Evolutionary conservation across 2,888 invertebrate species (phyloP).

Genomic region (Empis stercorea): DNA sequence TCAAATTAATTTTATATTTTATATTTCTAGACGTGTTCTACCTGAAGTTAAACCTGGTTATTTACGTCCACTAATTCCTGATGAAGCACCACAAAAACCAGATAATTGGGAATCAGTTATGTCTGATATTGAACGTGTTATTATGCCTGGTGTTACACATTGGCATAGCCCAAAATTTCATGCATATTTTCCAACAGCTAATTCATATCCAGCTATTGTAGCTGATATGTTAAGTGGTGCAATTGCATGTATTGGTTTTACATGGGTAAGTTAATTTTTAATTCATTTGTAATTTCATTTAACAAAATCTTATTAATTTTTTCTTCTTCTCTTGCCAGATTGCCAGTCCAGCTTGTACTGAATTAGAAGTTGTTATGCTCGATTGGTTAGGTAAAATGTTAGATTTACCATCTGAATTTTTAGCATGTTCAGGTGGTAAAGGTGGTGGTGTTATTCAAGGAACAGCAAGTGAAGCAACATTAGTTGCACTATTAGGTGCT

Average conservation of each 20-base stretch:
- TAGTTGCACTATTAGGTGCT: constrained; percentile 84
- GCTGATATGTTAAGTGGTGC: constrained; percentile 92
- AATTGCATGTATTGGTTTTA: constrained; percentile 91
- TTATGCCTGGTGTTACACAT: constrained; percentile 97
- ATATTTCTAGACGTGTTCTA: constrained; percentile 75
- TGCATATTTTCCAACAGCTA: constrained; percentile 89
- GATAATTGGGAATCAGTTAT: constrained; percentile 88
- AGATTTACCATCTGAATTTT: constrained; percentile 69
- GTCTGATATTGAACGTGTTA: constrained; percentile 82
- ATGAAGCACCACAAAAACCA: constrained; percentile 66
- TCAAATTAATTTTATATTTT: too few species aligned
- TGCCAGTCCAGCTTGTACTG: constrained; percentile 90
- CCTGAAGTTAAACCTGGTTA: constrained; percentile 92
- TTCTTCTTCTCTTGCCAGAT: constrained; percentile 54
- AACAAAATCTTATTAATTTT: constrained; percentile 1
- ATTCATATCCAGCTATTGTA: constrained; percentile 86
- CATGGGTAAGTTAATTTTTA: constrained; percentile 59
- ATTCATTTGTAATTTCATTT: constrained; percentile 3
- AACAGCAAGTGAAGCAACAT: constrained; percentile 88
- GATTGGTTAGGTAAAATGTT: constrained; percentile 95
- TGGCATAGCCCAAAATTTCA: constrained; percentile 95
- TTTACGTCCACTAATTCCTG: constrained; percentile 72
- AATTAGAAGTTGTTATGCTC: constrained; percentile 86
- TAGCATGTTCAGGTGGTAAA: constrained; percentile 70
- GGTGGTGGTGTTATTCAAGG: constrained; percentile 88